Evolutionary conservation across 2,888 invertebrate species (phyloP), one percentile per base, ranked within the genome.

Genomic region (Meandrusa payeni): DNA sequence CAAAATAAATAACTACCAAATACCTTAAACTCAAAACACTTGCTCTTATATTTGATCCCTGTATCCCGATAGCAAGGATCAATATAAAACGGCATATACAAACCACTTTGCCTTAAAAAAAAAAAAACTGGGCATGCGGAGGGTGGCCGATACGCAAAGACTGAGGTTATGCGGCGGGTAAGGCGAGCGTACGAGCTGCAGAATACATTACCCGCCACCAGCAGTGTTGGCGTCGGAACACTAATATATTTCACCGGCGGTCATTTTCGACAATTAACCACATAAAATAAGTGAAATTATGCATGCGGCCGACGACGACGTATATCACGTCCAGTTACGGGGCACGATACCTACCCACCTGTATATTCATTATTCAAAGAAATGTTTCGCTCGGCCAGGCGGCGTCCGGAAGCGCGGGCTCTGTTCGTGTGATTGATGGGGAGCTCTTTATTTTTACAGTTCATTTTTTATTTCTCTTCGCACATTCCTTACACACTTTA

Each of bases 181-280:
- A 74, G 76, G 81, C 75, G 72, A 70, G 68, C 69, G 56, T 59
- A 67, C 70, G 69, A 69, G 73, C 71, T 67, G 69, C 59, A 69
- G 85, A 80, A 87, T 86, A 87, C 73, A 87, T 87, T 87, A 86
- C 69, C 75, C 69, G 62, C 71, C 76, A 72, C 72, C 67, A 59
- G 59, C 70, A 61, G 76, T 73, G 75, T 73, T 69, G 76, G 75
- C 76, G 76, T 73, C 66, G 73, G 71, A 72, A 68, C 72, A 65
- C 71, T 66, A 68, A 80, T 82, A 83, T 83, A 81, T 86, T 86
- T 87, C 86, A 86, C 77, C 81, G 55, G 81, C 78, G 85, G 87
- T 87, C 86, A 86, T 87, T 87, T 86, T 87, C 87, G 87, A 86
- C 87, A 87, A 86, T 87, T 86, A 87, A 86, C 86, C 82, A 83